Evolutionary conservation across 2,888 invertebrate species (phyloP), one percentile per base, ranked within the genome.

Genomic region (Temnothorax ravouxi): DNA sequence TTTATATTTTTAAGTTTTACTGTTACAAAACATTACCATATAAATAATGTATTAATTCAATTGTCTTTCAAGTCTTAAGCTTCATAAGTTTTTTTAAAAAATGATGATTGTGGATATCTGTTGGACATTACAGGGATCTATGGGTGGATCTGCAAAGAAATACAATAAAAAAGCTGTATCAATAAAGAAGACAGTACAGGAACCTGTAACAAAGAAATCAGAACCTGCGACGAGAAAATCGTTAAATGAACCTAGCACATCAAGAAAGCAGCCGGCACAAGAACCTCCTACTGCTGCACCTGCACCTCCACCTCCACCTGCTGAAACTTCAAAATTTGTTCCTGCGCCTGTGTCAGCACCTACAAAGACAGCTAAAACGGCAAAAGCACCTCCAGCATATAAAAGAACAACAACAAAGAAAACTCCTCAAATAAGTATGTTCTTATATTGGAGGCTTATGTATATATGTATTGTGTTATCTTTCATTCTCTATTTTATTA

Each of bases 371-470:
- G 71, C 86, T 18, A 93, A 92, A 85, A 85, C 87, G 50, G 8
- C 59, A 59, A 93, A 92, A 90, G 84, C 85, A 1, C 34, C 92
- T 41, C 62, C 93, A 29, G 91, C 92, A 82, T 90, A 93, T 47
- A 93, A 93, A 89, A 92, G 94, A 34, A 84, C 93, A 74, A 90
- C 93, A 64, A 87, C 88, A 11, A 94, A 94, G 85, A 94, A 92
- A 86, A 91, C 92, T 29, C 87, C 88, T 3, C 86, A 90, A 52
- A 94, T 93, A 91, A 93, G 94, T 94, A 92, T 84, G 91, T 86
- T 75, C 84, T 79, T 74, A 72, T 25, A 5, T 86, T 0, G 64
- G n/a, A 18, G 9, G 0, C 18, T 54, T 41, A 21, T 56, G 15
- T 21, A 34, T 38, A 34, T 34, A 25, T 50, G 29, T 52, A 41